A percentile compares a stretch with the other conserved stretches of the same genome.
Evolutionary conservation across 1,140 invertebrate genomes (phyloP).

Genomic region (Zaprionus tsacasi): DNA sequence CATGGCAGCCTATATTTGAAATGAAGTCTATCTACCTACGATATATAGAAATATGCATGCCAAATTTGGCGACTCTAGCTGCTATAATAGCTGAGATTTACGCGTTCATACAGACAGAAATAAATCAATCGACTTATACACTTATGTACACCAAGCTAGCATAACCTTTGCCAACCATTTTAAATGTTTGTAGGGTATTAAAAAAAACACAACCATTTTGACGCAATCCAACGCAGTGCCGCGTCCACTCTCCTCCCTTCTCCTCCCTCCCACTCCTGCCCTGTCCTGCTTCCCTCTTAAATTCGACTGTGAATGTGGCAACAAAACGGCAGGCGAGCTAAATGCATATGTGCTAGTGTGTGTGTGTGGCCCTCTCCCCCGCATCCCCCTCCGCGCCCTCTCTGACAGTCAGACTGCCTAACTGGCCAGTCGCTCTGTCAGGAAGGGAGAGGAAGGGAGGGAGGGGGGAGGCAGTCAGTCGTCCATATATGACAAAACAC

Average conservation of each 20-base stretch:
- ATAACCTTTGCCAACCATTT: no score
- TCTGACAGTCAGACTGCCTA: not conserved
- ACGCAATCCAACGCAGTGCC: not conserved
- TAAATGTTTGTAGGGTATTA: not conserved
- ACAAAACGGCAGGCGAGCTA: slow-evolving; percentile 23
- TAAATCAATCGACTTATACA: no score
- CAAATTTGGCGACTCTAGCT: no score
- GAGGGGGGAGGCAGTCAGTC: slow-evolving; percentile 18
- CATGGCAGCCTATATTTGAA: no score
- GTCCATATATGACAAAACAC: slow-evolving; percentile 60
- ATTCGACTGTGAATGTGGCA: slow-evolving; percentile 4
- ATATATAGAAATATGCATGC: no score
- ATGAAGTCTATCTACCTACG: no score
- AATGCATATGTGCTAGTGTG: not conserved
- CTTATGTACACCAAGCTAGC: no score
- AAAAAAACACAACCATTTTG: slow-evolving; percentile 5
- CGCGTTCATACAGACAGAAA: no score
- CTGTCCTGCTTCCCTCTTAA: not conserved
- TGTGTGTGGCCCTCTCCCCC: not conserved
- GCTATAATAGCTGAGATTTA: no score
- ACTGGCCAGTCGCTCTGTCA: not conserved
- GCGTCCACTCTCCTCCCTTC: not conserved
- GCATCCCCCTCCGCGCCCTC: not conserved
- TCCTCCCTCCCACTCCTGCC: no score
- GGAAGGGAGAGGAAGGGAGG: slow-evolving; percentile 24